A percentile compares a stretch with the other conserved stretches of the same genome.
Evolutionary conservation across 2,113 vertebrate species (phyloP).

Genomic region (Hoplias malabaricus): DNA sequence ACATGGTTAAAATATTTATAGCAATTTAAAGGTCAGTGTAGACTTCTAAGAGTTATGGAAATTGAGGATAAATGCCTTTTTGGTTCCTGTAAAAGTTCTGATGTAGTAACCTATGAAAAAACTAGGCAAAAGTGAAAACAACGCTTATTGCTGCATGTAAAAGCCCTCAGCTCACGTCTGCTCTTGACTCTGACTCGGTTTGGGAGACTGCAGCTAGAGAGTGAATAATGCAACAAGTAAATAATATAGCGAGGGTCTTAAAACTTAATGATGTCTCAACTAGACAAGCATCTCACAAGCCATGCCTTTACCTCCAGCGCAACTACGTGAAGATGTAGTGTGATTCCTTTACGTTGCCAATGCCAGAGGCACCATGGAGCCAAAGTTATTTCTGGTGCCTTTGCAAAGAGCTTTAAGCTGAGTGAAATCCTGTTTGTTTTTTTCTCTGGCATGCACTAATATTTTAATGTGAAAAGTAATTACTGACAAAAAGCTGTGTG

Average conservation of each 20-base stretch:
- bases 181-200: background rate
- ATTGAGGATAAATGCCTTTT: no score
- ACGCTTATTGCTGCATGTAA: no score
- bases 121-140: background rate
- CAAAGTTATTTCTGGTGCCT: background rate
- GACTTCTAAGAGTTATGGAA: no score
- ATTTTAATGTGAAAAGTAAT: conserved; percentile 15
- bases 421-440: conserved; percentile 9
- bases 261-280: conserved; percentile 34
- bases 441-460: background rate
- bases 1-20: no score
- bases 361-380: background rate
- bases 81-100: no score
- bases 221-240: conserved; percentile 30
- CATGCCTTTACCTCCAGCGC: background rate
- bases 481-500: conserved; percentile 1
- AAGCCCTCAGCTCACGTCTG: background rate
- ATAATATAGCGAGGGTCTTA: conserved; percentile 29
- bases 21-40: no score
- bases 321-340: background rate
- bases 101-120: background rate
- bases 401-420: conserved; percentile 7
- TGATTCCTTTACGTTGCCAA: background rate
- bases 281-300: conserved; percentile 5
- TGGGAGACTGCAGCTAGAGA: background rate